Evolutionary conservation across 1,140 invertebrate species (phyloP).

Genomic region (Neotoxoptera formosana): DNA sequence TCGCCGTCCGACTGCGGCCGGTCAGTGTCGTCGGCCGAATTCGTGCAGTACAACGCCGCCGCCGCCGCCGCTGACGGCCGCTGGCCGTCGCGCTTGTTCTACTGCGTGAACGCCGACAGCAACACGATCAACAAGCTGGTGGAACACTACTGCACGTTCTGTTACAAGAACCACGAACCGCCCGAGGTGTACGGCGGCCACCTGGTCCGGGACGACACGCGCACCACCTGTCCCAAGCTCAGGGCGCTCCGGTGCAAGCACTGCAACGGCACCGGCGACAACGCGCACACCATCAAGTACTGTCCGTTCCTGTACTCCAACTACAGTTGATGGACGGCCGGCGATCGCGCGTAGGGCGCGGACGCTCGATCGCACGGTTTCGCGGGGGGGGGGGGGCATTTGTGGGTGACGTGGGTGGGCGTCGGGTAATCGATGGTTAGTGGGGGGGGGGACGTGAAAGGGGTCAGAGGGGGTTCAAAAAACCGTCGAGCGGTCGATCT

Average conservation of each 20-base stretch:
- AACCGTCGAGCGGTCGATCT: too few relatives aligned
- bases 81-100: slow-evolving; percentile 19
- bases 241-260: slow-evolving; percentile 46
- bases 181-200: slow-evolving; percentile 50
- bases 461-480: not conserved
- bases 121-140: slow-evolving; percentile 43
- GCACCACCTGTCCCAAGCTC: slow-evolving; percentile 43
- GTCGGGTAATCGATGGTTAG: not conserved
- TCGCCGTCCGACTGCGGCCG: not conserved
- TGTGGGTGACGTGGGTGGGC: not conserved
- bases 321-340: not conserved
- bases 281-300: slow-evolving; percentile 54
- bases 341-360: not conserved
- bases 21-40: not conserved
- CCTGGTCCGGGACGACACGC: slow-evolving; percentile 40
- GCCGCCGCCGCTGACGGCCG: not conserved
- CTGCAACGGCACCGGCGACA: slow-evolving; percentile 46
- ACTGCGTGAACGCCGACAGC: not conserved
- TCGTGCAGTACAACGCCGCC: not conserved
- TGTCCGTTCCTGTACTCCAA: slow-evolving; percentile 42
- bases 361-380: not conserved
- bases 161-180: slow-evolving; percentile 50
- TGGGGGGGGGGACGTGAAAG: too few relatives aligned
- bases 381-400: not conserved
- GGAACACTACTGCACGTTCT: slow-evolving; percentile 53